Evolutionary conservation across 2,888 invertebrate genomes (phyloP).

Genomic region (Xanthorhoe spadicearia): DNA sequence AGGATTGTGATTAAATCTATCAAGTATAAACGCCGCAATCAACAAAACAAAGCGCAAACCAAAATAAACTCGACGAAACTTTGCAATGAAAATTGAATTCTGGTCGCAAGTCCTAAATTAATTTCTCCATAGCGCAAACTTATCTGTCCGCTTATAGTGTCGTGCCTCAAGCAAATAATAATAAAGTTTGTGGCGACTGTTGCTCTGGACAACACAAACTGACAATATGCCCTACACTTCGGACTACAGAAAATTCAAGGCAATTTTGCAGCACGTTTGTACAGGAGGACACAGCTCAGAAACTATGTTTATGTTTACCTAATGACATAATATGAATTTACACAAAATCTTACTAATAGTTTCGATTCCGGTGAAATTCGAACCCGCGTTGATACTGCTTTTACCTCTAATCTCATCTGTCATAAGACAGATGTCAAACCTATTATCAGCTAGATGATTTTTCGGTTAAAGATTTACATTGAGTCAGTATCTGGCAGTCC

Average conservation of each 20-base stretch:
- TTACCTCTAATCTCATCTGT: too few species aligned
- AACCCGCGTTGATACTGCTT: too few species aligned
- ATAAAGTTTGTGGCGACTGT: constrained; percentile 58
- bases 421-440: too few species aligned
- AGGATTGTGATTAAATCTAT: neutral
- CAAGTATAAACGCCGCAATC: neutral
- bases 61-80: constrained; percentile 21
- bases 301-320: neutral
- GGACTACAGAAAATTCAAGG: constrained; percentile 11
- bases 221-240: constrained; percentile 47
- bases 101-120: constrained; percentile 29
- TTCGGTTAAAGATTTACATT: too few species aligned
- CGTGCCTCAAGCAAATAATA: constrained; percentile 67
- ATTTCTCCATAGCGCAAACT: constrained; percentile 51
- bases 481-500: too few species aligned
- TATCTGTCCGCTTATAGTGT: constrained; percentile 58
- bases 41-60: neutral
- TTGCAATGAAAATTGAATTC: constrained; percentile 28
- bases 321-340: too few species aligned
- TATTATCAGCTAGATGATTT: too few species aligned
- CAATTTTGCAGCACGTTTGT: constrained; percentile 13
- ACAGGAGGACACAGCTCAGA: neutral
- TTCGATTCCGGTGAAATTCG: too few species aligned
- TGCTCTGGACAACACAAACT: constrained; percentile 50
- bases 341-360: too few species aligned